Conservation (phyloP, 2,888 invertebrate species). For the Andrena fulva region DNA sequence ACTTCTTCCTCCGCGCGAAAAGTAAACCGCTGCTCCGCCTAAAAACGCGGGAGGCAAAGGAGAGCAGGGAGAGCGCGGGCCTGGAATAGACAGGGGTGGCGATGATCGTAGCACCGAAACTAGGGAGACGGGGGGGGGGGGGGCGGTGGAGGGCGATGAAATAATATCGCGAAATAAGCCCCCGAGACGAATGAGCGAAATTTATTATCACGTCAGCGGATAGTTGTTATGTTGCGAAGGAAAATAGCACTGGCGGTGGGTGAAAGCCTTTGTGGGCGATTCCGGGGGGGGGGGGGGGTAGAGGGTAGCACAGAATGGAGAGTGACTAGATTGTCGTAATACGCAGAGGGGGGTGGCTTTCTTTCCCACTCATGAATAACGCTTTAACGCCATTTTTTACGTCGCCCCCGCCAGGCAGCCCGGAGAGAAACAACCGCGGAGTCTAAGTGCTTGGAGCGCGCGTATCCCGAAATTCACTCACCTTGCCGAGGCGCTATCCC, state of each 20-base stretch:
- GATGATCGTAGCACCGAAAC: constrained; percentile 22
- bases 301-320: background rate
- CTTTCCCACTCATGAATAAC: constrained; percentile 69
- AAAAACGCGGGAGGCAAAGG: background rate
- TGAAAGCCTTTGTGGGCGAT: background rate
- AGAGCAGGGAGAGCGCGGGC: background rate
- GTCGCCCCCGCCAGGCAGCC: constrained; percentile 35
- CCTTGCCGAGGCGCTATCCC: constrained; percentile 6
- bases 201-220: constrained; percentile 81
- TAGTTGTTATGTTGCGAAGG: constrained; percentile 75
- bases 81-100: background rate
- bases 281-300: background rate
- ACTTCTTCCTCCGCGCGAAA: background rate
- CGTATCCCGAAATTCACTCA: constrained; percentile 49
- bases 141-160: constrained; percentile 22
- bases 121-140: constrained; percentile 9
- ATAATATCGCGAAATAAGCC: constrained; percentile 66
- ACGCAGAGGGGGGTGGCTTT: constrained; percentile 39
- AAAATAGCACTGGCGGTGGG: constrained; percentile 53
- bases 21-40: background rate
- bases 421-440: constrained; percentile 48
- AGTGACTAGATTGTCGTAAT: constrained; percentile 46
- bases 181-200: constrained; percentile 72
- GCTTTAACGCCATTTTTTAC: constrained; percentile 64
- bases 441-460: constrained; percentile 24